Conservation (phyloP, 37 sponge, comb jelly and placozoan genomes). For the Chondrilla cf. caribensis region DNA sequence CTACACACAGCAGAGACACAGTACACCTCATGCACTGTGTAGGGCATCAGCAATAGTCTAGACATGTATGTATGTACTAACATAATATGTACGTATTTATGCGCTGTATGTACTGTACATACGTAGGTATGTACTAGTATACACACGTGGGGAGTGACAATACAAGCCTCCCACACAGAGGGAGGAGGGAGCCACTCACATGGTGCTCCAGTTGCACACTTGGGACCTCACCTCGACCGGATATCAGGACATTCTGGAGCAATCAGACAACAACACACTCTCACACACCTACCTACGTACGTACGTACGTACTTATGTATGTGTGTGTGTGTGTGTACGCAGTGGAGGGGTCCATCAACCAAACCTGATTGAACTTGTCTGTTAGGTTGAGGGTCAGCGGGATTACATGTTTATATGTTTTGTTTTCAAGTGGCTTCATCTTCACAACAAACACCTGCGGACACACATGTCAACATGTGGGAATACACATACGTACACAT, state of each 20-base stretch:
- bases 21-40: neutral
- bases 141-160: too few species aligned
- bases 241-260: slow-evolving; percentile 49
- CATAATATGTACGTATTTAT: neutral
- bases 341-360: neutral
- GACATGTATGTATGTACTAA: too few species aligned
- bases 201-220: slow-evolving; percentile 57
- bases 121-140: too few species aligned
- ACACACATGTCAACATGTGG: neutral
- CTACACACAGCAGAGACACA: slow-evolving; percentile 13
- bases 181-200: too few species aligned
- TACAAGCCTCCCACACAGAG: too few species aligned
- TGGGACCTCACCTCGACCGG: slow-evolving; percentile 59
- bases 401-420: slow-evolving; percentile 9
- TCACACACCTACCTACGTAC: slow-evolving; percentile 2
- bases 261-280: slow-evolving; percentile 19
- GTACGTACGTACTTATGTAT: neutral
- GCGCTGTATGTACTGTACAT: neutral
- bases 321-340: neutral
- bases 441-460: neutral
- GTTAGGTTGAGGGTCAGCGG: neutral
- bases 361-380: slow-evolving; percentile 1
- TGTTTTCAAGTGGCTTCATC: neutral
- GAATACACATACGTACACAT: slow-evolving; percentile 22
- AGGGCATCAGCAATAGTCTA: neutral